A percentile compares a stretch with the other conserved stretches of the same genome.
Conservation (phyloP, 1,140 invertebrate genomes). For the Anadara kagoshimensis region DNA sequence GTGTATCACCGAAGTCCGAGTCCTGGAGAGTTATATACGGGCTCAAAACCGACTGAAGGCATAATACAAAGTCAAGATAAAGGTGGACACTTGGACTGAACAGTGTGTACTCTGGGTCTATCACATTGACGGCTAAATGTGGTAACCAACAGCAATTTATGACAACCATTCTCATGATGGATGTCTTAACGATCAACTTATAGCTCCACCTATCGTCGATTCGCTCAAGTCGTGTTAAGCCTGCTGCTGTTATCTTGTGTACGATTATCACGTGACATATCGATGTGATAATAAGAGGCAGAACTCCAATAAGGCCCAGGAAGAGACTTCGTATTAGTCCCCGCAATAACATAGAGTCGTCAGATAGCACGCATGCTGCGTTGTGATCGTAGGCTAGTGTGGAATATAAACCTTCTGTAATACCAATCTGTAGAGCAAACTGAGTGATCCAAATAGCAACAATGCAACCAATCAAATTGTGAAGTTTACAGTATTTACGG, state of each 20-base stretch:
- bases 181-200: conserved; percentile 21
- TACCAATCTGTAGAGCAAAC: conserved; percentile 5
- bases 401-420: background rate
- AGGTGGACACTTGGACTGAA: background rate
- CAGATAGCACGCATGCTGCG: background rate
- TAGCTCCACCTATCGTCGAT: conserved; percentile 24
- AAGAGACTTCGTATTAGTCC: background rate
- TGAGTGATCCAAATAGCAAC: conserved; percentile 7
- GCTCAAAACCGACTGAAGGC: conserved; percentile 27
- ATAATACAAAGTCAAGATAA: conserved; percentile 25
- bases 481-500: conserved; percentile 23
- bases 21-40: conserved; percentile 33
- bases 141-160: conserved; percentile 22
- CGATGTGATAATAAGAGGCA: conserved; percentile 13
- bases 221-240: conserved; percentile 16
- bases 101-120: background rate
- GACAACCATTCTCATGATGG: conserved; percentile 22
- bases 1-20: conserved; percentile 32
- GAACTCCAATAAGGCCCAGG: background rate
- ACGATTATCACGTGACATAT: conserved; percentile 33
- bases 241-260: conserved; percentile 13
- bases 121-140: conserved; percentile 9
- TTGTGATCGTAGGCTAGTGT: background rate
- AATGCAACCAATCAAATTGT: background rate
- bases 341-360: too few species aligned